Base-by-base conservation (phyloP, 2,888 invertebrate genomes). In the Ferrisia virgata region DNA sequence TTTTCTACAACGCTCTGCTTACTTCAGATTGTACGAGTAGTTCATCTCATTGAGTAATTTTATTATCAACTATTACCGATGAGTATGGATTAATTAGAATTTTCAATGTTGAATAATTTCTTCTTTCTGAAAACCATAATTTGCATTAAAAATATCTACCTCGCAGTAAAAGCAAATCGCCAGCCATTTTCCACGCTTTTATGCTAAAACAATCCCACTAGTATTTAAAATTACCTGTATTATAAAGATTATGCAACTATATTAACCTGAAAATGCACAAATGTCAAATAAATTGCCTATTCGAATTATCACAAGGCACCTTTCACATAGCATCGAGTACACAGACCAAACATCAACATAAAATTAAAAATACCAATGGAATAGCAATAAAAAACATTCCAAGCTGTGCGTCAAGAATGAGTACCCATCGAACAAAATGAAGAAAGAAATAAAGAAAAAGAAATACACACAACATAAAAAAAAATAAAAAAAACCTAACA, bases 401-500 rank as follows among this genome's bases (percentile, higher is more conserved):
- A 69, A n/a, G 2, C 2, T 25, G 64, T 58, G 25, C 33, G 31
- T 76, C 31, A 18, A 76, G 15, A n/a, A 53, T 8, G 2, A 2
- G 8, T 22, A 15, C 79, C 25, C 43, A 40, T 2, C 43, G 11
- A 8, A 22, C 39, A 22, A 40, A 22, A 43, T n/a, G 40, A 43
- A 39, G 43, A 47, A 47, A 78, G 36, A 39, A 39, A 6, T 31
- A 25, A 5, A 18, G 1, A n/a, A n/a, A n/a, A n/a, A n/a, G n/a
- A n/a, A 33, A 25, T 40, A 39, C 39, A 39, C 5, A 36, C 11
- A 43, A 40, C 80, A 43, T 47, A 53, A 80, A 80, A 80, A 43
- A 81, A 53, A 80, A 80, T 47, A 43, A 81, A 6, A n/a, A 58
- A 76, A 76, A 76, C 18, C 36, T 36, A 76, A 76, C 72, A 76